Base-by-base conservation (phyloP, 2,797 vertebrate species). In the Hyperoplus immaculatus region DNA sequence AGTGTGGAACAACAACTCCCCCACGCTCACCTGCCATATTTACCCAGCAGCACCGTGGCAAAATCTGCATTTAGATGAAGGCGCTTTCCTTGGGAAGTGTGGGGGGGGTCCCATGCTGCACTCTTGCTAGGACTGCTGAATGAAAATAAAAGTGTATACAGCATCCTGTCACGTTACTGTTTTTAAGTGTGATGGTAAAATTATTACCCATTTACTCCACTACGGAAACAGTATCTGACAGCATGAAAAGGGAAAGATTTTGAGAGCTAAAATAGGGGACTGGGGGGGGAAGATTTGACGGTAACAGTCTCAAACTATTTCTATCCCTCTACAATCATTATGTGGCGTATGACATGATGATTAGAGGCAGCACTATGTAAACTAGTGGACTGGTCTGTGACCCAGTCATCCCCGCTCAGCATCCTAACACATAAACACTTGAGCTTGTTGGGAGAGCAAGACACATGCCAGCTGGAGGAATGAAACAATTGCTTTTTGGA, bases 381-480 rank as follows among this genome's bases (percentile, higher is more conserved):
- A 87, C 80, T 78, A 78, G 60, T 64, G 61, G 29, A 69, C 68
- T 80, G 69, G 56, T 61, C 66, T 73, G 46, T 71, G 74, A 77
- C 77, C 66, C 72, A 47, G 56, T 82, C 68, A 36, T 68, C 60
- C 75, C 75, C 10, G 61, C 67, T 84, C 49, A 57, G 13, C 57
- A 68, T 71, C 51, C 75, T 78, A 21, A 60, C 42, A 79, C 39
- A 78, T 65, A 80, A 85, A 85, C 77, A 77, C 50, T 64, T 78
- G 57, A 63, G 58, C 65, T 43, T 65, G 70, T 62, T 78, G 72
- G 79, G 78, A 49, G 45, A 59, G 74, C 69, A 72, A 72, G 69
- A 69, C 67, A 50, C 60, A 68, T 62, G 76, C 54, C 84, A 87
- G 68, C 18, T 76, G 70, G 67, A 83, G 77, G 75, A 81, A 86